These are phyloP conservation scores for Plecotus auritus DNA, from an alignment of 2,113 vertebrate genomes.

Conservation along the genomic window DNA sequence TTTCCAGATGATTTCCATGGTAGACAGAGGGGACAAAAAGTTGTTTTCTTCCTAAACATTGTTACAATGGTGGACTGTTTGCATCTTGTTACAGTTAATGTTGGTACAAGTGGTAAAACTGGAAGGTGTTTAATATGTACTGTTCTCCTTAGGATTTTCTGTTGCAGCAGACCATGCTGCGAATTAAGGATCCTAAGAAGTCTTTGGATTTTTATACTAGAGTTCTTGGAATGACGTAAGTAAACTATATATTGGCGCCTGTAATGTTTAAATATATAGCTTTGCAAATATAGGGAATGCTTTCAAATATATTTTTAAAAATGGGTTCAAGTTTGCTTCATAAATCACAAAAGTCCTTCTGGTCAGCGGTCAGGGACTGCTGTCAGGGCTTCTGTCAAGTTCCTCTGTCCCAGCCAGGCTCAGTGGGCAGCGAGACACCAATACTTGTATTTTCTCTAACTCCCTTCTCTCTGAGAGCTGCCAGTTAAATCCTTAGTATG, in stretches of 20 bases:
- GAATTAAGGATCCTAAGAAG: slow-evolving; percentile 96
- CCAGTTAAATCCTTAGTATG: not conserved
- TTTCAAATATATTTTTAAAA: not conserved
- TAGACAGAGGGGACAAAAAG: not conserved
- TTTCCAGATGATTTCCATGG: not conserved
- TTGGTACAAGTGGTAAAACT: not conserved
- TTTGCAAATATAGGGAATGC: not conserved
- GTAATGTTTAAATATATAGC: not conserved
- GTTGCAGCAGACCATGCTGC: slow-evolving; percentile 98
- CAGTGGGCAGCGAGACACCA: not conserved
- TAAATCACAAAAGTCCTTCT: not conserved
- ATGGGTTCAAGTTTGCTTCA: not conserved
- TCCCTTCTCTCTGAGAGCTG: not conserved
- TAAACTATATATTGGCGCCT: slow-evolving; percentile 40
- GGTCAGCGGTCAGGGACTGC: not conserved
- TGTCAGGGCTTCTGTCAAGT: not conserved
- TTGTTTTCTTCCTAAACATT: not conserved
- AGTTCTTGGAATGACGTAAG: slow-evolving; percentile 98
- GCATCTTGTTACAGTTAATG: not conserved
- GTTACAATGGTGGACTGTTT: not conserved
- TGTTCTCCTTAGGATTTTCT: slow-evolving; percentile 88
- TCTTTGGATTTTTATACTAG: slow-evolving; percentile 98
- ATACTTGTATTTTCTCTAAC: not conserved
- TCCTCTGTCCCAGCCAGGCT: not conserved
- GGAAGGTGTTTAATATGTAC: not conserved